Conservation (phyloP, 2,888 invertebrate species). For the Eupithecia abbreviata region DNA sequence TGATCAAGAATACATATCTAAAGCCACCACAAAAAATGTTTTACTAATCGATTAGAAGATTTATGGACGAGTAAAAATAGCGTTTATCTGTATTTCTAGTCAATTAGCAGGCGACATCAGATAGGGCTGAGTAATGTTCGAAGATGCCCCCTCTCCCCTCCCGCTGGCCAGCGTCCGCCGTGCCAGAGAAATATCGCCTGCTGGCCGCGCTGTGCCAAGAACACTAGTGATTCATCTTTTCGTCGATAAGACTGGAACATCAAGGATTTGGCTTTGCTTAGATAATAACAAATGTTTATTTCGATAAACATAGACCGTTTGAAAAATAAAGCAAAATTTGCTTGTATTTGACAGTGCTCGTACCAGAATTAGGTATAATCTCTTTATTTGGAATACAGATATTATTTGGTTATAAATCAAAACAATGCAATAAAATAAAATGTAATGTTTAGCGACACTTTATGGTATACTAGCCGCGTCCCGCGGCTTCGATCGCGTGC, state of each 20-base stretch:
- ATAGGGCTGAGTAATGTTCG: conserved; percentile 77
- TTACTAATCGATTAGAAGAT: conserved; percentile 56
- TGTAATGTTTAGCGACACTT: too few species aligned
- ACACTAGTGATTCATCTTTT: conserved; percentile 38
- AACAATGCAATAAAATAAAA: too few species aligned
- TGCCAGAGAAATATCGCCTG: conserved; percentile 33
- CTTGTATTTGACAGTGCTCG: too few species aligned
- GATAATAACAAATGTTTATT: not conserved
- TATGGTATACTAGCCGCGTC: too few species aligned
- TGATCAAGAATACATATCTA: not conserved
- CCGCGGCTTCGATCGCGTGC: too few species aligned
- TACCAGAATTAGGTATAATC: too few species aligned
- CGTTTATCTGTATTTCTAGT: conserved; percentile 80
- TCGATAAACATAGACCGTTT: too few species aligned
- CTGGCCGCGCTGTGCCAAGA: conserved; percentile 15
- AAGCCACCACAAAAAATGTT: conserved; percentile 4
- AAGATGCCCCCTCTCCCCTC: conserved; percentile 33
- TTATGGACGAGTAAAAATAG: conserved; percentile 70
- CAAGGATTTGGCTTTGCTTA: not conserved
- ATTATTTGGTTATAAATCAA: too few species aligned
- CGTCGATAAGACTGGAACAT: not conserved
- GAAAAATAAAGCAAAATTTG: too few species aligned
- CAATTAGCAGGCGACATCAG: conserved; percentile 81
- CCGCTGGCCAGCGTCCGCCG: conserved; percentile 26
- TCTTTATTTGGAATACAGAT: too few species aligned